Evolutionary conservation across 2,888 invertebrate genomes (phyloP).

Genomic region (Amphiduros pacificus): DNA sequence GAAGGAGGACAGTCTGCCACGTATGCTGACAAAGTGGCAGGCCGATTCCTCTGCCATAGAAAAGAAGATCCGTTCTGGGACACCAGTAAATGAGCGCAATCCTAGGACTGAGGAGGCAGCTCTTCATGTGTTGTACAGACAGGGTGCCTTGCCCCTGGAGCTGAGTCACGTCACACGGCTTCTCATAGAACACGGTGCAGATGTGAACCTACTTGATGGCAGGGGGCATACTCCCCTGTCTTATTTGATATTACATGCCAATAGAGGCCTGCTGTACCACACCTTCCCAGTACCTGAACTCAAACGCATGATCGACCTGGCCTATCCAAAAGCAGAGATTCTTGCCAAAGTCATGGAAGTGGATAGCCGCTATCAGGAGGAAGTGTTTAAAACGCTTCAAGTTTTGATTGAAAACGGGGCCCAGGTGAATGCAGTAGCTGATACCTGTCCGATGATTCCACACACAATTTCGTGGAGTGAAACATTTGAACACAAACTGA

Average conservation of each 20-base stretch:
- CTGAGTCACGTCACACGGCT: not conserved
- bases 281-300: conserved; percentile 5
- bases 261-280: conserved; percentile 23
- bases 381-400: conserved; percentile 13
- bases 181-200: conserved; percentile 6
- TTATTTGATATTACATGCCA: conserved; percentile 20
- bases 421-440: conserved; percentile 5
- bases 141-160: conserved; percentile 9
- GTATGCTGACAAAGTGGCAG: too few relatives aligned
- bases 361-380: conserved; percentile 15
- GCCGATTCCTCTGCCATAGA: too few relatives aligned
- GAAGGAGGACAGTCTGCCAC: too few relatives aligned
- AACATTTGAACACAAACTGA: conserved; percentile 20
- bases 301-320: conserved; percentile 2
- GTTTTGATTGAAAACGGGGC: conserved; percentile 13
- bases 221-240: conserved; percentile 17
- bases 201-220: conserved; percentile 16
- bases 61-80: too few relatives aligned
- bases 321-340: not conserved
- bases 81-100: not conserved
- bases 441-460: conserved; percentile 12
- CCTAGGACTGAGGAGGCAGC: conserved; percentile 5
- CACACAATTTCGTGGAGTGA: conserved; percentile 18
- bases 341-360: not conserved
- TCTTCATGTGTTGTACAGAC: conserved; percentile 7